Evolutionary conservation across 2,888 invertebrate genomes (phyloP), one percentile per base, ranked within the genome.

Genomic region (Myopa testacea): DNA sequence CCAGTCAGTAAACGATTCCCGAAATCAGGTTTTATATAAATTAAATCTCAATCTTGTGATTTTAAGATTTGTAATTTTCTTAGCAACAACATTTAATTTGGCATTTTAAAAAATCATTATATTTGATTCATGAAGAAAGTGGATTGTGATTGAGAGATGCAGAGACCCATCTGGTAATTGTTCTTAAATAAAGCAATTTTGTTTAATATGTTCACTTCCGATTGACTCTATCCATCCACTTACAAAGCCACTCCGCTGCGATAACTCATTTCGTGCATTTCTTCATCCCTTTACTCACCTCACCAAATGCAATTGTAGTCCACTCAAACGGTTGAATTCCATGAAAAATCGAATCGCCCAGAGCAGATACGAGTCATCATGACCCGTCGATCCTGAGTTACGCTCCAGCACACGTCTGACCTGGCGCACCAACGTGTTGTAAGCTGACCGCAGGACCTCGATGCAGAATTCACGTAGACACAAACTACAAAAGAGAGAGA

Each of bases 291-390:
- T 3, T 68, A 85, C 87, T 90, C 90, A 96, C 96, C 96, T 96
- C 82, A 98, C 95, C 84, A 96, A 91, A 88, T 96, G 95, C 81
- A 98, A 93, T 90, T 95, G 93, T 87, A 96, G 95, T 85, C 95
- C 93, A 88, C 95, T 94, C 84, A 93, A 92, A 82, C 98, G 93
- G 91, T 98, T 98, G 90, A 98, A 98, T 89, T 97, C 96, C 97
- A 98, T 98, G 89, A 98, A 98, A 90, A 98, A 98, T 86, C 95
- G 93, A 83, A 98, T 91, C 8, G 96, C 94, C 97, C 98, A 98
- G 80, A 98, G 91, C 89, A 98, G 97, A 89, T 97, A 98, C 0
- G 96, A 95, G 87, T 98, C 96, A 89, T 98, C 98, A 87, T 96
- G 93, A 86, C 95, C 94, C 0, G 93, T 93, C 82, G 93, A 92